Conservation (phyloP, 2,888 invertebrate genomes). For the Philereme vetulata region DNA sequence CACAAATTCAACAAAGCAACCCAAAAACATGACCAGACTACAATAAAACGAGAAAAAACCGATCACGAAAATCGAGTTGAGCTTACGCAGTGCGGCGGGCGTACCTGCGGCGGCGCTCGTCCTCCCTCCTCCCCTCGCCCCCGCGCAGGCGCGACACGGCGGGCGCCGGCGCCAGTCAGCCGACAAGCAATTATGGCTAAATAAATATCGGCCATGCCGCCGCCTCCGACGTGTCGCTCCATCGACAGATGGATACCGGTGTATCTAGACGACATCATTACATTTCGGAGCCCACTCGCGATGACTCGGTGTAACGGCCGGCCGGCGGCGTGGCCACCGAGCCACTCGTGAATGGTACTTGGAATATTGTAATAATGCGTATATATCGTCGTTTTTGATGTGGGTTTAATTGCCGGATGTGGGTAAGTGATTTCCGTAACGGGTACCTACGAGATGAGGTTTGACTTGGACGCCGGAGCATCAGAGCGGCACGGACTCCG, state of each 20-base stretch:
- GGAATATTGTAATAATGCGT: slow-evolving; percentile 53
- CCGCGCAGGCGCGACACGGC: slow-evolving; percentile 72
- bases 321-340: slow-evolving; percentile 65
- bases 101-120: slow-evolving; percentile 66
- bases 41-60: slow-evolving; percentile 70
- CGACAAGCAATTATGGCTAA: slow-evolving; percentile 83
- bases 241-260: slow-evolving; percentile 73
- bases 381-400: slow-evolving; percentile 50
- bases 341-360: slow-evolving; percentile 64
- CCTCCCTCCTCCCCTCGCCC: slow-evolving; percentile 43
- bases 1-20: slow-evolving; percentile 78
- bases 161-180: slow-evolving; percentile 82
- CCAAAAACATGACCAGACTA: slow-evolving; percentile 76
- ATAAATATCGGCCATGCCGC: slow-evolving; percentile 81
- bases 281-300: slow-evolving; percentile 64
- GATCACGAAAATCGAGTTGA: slow-evolving; percentile 78
- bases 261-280: slow-evolving; percentile 76
- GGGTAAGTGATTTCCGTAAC: slow-evolving; percentile 56
- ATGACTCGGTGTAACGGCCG: slow-evolving; percentile 59
- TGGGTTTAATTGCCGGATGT: slow-evolving; percentile 63
- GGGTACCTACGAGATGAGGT: slow-evolving; percentile 34
- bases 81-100: slow-evolving; percentile 70
- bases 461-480: slow-evolving; percentile 38
- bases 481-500: slow-evolving; percentile 14
- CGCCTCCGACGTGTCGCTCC: slow-evolving; percentile 64